These are phyloP conservation scores for Brachypterus glaber DNA, from an alignment of 2,888 invertebrate genomes.

Conservation along the genomic window DNA sequence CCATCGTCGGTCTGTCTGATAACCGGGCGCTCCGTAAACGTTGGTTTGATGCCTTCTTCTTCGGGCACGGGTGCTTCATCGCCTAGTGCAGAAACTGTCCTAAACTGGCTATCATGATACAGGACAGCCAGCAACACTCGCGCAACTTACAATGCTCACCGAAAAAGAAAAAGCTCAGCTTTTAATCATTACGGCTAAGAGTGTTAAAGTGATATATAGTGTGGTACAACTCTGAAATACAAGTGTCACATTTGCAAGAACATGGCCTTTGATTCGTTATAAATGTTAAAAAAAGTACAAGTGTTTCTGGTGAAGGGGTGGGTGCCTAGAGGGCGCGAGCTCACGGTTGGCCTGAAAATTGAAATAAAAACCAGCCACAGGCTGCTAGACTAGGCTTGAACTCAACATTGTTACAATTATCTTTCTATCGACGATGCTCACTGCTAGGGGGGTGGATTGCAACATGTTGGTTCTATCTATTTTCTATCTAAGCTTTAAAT, in stretches of 20 bases:
- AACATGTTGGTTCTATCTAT: conserved; percentile 19
- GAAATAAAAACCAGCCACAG: conserved; percentile 25
- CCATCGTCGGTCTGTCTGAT: conserved; percentile 96
- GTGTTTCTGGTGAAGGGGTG: conserved; percentile 27
- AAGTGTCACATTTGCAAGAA: conserved; percentile 40
- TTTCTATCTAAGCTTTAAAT: conserved; percentile 36
- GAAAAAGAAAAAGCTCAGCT: conserved; percentile 40
- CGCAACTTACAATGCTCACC: conserved; percentile 39
- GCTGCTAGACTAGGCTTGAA: conserved; percentile 11
- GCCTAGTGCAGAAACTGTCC: conserved; percentile 55
- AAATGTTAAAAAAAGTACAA: conserved; percentile 27
- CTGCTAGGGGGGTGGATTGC: conserved; percentile 11
- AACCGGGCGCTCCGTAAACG: conserved; percentile 95
- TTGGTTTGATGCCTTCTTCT: conserved; percentile 90
- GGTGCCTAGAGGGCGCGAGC: conserved; percentile 20
- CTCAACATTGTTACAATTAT: conserved; percentile 5
- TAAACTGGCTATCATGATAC: conserved; percentile 38
- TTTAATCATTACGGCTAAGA: conserved; percentile 36
- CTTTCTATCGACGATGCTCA: conserved; percentile 9
- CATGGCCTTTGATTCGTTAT: conserved; percentile 38
- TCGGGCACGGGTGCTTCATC: conserved; percentile 91
- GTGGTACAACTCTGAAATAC: conserved; percentile 31
- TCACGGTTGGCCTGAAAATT: conserved; percentile 27
- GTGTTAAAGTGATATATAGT: conserved; percentile 32
- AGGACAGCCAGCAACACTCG: conserved; percentile 41